Conservation (phyloP, 2,888 invertebrate species). For the Odiellus spinosus region DNA sequence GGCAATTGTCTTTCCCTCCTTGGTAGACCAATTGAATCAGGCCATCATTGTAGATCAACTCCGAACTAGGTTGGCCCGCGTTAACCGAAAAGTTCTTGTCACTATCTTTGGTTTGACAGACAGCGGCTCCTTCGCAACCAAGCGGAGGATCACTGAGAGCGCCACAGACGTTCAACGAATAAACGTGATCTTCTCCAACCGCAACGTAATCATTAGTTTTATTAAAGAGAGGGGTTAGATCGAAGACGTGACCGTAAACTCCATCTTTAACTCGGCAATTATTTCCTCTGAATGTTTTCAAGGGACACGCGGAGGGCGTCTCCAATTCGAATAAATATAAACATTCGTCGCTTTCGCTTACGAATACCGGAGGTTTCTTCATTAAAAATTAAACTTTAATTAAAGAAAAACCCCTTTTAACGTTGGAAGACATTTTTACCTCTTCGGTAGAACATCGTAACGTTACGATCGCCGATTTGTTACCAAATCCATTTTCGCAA, state of each 20-base stretch:
- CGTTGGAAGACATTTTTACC: neutral
- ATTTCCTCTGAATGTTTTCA: constrained; percentile 22
- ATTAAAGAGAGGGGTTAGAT: constrained; percentile 23
- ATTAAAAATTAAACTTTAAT: neutral
- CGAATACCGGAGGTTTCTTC: constrained; percentile 3
- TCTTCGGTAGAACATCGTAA: constrained; percentile 7
- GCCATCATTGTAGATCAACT: constrained; percentile 8
- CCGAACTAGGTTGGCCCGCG: constrained; percentile 8
- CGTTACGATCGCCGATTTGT: constrained; percentile 9
- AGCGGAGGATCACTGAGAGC: constrained; percentile 6
- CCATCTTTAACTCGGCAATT: constrained; percentile 26
- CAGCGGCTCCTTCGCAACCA: constrained; percentile 11
- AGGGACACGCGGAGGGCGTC: constrained; percentile 27
- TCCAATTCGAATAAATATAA: constrained; percentile 27
- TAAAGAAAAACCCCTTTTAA: no score
- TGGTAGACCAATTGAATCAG: constrained; percentile 10
- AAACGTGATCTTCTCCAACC: constrained; percentile 7
- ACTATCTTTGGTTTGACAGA: constrained; percentile 11
- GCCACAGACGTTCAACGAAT: constrained; percentile 16
- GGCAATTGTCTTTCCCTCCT: constrained; percentile 11
- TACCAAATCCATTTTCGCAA: constrained; percentile 6
- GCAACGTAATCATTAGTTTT: constrained; percentile 22
- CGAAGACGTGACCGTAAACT: constrained; percentile 24
- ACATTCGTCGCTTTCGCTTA: constrained; percentile 21
- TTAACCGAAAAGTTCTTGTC: neutral